These are phyloP conservation scores for Lobophora halterata DNA, from an alignment of 2,888 invertebrate species.

Conservation along the genomic window DNA sequence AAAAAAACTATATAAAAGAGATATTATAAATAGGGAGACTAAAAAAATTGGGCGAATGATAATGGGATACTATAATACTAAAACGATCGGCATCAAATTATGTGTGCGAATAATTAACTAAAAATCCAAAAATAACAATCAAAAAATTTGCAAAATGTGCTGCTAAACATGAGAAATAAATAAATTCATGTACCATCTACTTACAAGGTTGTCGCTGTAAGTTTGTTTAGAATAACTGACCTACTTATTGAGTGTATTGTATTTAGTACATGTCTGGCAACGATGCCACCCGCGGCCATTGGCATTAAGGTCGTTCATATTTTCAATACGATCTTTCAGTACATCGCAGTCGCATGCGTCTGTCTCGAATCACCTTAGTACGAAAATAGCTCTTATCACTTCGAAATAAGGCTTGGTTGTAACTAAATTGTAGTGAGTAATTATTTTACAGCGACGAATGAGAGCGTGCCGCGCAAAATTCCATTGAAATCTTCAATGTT, in stretches of 20 bases:
- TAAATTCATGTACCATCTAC: too few species aligned
- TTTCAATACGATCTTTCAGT: slow-evolving; percentile 51
- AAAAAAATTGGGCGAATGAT: too few species aligned
- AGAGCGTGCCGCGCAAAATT: slow-evolving; percentile 67
- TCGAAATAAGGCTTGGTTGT: slow-evolving; percentile 34
- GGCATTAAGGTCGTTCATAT: slow-evolving; percentile 51
- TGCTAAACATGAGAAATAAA: too few species aligned
- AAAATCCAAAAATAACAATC: too few species aligned
- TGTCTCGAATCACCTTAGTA: slow-evolving; percentile 53
- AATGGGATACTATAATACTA: too few species aligned
- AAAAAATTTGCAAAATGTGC: too few species aligned
- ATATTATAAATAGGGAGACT: too few species aligned
- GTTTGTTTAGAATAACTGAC: slow-evolving; percentile 34
- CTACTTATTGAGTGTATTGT: slow-evolving; percentile 29
- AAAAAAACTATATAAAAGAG: too few species aligned
- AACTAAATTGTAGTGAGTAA: slow-evolving; percentile 46
- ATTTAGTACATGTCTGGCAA: slow-evolving; percentile 40
- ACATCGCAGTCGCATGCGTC: slow-evolving; percentile 62
- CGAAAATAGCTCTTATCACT: slow-evolving; percentile 37
- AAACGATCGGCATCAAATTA: too few species aligned
- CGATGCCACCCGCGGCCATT: slow-evolving; percentile 58
- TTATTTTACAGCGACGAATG: slow-evolving; percentile 66
- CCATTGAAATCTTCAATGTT: slow-evolving; percentile 61
- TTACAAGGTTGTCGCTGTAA: slow-evolving; percentile 16
- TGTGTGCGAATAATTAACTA: too few species aligned